Conservation (phyloP, 2,888 invertebrate species). For the Leptodirus hochenwartii region DNA sequence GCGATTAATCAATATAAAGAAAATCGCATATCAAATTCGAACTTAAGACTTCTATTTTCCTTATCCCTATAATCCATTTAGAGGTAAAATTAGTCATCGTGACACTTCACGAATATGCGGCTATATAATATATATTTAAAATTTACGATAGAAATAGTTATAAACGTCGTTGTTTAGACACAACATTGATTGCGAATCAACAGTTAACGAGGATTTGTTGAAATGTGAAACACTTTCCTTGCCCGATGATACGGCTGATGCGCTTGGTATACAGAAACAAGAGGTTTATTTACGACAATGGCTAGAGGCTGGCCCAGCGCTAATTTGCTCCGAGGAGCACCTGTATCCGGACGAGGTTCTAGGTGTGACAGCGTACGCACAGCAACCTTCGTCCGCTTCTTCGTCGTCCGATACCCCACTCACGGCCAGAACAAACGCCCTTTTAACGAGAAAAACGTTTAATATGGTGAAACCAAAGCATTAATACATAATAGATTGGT, state of each 20-base stretch:
- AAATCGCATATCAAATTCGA: no score
- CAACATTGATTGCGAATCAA: no score
- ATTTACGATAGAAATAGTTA: no score
- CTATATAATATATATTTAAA: no score
- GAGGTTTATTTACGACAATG: slow-evolving; percentile 20
- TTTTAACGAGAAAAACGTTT: slow-evolving; percentile 24
- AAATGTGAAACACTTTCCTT: no score
- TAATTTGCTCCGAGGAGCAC: slow-evolving; percentile 19
- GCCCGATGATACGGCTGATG: background rate
- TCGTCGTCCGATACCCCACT: slow-evolving; percentile 16
- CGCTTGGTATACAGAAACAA: slow-evolving; percentile 12
- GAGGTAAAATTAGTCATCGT: no score
- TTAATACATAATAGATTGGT: slow-evolving; percentile 3
- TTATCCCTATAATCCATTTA: no score
- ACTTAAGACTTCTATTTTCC: no score
- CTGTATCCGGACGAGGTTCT: slow-evolving; percentile 18
- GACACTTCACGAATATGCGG: no score
- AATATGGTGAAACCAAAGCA: slow-evolving; percentile 25
- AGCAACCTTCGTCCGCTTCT: slow-evolving; percentile 10
- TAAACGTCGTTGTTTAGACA: no score
- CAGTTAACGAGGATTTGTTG: no score
- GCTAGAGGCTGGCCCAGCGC: slow-evolving; percentile 18
- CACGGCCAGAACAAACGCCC: slow-evolving; percentile 24
- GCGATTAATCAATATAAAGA: no score
- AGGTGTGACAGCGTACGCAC: slow-evolving; percentile 12